Evolutionary conservation across 30 jellyfish, hydroid and myxozoan species (phyloP).

Genomic region (Aurelia aurita): DNA sequence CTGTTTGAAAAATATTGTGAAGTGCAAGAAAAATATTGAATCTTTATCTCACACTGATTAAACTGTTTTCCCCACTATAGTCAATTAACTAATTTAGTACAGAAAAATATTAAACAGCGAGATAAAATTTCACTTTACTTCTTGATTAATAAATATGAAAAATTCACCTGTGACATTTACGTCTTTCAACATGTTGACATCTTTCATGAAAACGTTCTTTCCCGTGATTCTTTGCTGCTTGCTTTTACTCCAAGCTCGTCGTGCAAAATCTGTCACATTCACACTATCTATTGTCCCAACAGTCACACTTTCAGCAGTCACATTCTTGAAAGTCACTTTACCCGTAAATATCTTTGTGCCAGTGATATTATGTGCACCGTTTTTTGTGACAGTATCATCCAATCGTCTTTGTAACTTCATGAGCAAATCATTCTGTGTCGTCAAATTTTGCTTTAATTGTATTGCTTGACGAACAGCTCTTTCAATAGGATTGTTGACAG

Average conservation of each 20-base stretch:
- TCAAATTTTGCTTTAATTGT: slow-evolving; percentile 18
- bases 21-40: no score
- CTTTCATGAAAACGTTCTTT: slow-evolving; percentile 32
- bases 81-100: no score
- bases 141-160: neutral
- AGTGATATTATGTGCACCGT: slow-evolving; percentile 18
- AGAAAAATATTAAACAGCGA: no score
- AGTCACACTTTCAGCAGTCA: slow-evolving; percentile 14
- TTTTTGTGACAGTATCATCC: slow-evolving; percentile 53
- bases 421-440: slow-evolving; percentile 14
- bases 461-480: slow-evolving; percentile 58
- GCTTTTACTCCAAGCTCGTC: slow-evolving; percentile 73
- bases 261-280: slow-evolving; percentile 71
- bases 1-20: no score
- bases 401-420: slow-evolving; percentile 41
- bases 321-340: slow-evolving; percentile 26
- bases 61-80: no score
- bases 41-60: no score
- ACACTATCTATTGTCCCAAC: slow-evolving; percentile 79
- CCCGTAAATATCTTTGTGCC: slow-evolving; percentile 68
- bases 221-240: slow-evolving; percentile 73
- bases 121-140: neutral
- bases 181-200: slow-evolving; percentile 38
- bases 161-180: slow-evolving; percentile 37
- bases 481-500: slow-evolving; percentile 55